A percentile compares a stretch with the other conserved stretches of the same genome.
phyloP scores from a whole-genome alignment of 1,140 invertebrate genomes.

The Neotoxoptera formosana region DNA sequence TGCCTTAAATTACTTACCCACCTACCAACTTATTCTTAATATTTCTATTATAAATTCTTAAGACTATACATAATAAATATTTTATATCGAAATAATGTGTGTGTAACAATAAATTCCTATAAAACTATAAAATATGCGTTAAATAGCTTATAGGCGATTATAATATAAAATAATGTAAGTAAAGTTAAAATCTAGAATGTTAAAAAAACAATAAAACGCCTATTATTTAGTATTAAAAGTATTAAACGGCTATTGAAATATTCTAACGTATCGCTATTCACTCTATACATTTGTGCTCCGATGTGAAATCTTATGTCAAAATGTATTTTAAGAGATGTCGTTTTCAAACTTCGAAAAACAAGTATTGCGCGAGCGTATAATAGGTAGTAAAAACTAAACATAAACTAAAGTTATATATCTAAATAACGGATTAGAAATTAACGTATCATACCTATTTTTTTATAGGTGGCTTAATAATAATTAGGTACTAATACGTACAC shows the following conservation, averaged over 20 bases:
- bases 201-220: conserved; percentile 9
- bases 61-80: not conserved
- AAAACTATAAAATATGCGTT: not conserved
- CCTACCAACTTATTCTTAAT: not conserved
- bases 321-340: not conserved
- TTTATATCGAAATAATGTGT: conserved; percentile 4
- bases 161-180: not conserved
- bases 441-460: not conserved
- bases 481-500: not conserved
- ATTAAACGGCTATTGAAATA: not conserved
- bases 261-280: not conserved
- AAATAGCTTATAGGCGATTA: not conserved
- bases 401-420: not conserved
- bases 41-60: conserved; percentile 6
- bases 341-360: not conserved
- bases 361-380: not conserved
- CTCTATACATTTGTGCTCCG: not conserved
- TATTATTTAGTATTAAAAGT: conserved; percentile 12
- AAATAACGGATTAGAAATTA: not conserved
- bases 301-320: not conserved
- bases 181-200: not conserved
- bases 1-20: not conserved
- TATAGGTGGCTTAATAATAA: conserved; percentile 23
- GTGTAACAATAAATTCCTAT: conserved; percentile 3
- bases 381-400: not conserved